Conservation (phyloP, 2,888 invertebrate genomes). For the Lomographa bimaculata region DNA sequence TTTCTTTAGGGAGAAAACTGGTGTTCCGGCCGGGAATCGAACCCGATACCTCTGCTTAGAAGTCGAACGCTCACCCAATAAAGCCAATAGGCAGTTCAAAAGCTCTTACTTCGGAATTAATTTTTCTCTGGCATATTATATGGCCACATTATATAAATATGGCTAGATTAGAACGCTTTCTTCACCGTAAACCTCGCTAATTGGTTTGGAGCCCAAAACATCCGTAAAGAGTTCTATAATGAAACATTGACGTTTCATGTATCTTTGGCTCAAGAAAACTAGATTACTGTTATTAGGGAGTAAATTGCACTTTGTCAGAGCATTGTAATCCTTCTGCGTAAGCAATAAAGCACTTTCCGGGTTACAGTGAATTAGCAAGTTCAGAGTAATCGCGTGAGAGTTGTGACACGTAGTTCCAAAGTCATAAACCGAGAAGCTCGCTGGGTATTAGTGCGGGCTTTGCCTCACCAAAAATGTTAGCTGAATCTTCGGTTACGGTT, state of each 20-base stretch:
- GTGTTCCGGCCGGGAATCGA: too few relatives aligned
- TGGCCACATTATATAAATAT: too few relatives aligned
- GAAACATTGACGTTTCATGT: conserved; percentile 10
- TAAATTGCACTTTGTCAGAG: conserved; percentile 13
- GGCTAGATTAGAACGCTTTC: background rate
- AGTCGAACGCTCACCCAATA: too few relatives aligned
- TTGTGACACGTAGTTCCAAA: conserved; percentile 34
- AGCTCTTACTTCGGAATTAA: too few relatives aligned
- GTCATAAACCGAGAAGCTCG: conserved; percentile 33
- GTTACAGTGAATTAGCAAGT: conserved; percentile 25
- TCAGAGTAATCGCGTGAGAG: conserved; percentile 30
- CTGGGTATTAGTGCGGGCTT: conserved; percentile 28
- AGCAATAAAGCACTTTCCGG: conserved; percentile 22
- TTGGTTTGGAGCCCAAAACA: too few relatives aligned
- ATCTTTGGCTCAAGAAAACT: conserved; percentile 20
- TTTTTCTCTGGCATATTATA: too few relatives aligned
- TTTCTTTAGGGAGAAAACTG: too few relatives aligned
- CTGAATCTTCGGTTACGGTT: conserved; percentile 25
- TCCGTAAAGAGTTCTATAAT: conserved; percentile 9
- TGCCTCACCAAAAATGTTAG: conserved; percentile 27
- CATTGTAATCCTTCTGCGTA: conserved; percentile 15
- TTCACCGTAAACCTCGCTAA: conserved; percentile 2
- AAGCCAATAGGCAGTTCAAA: too few relatives aligned
- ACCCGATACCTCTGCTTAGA: too few relatives aligned
- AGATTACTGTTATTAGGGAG: conserved; percentile 17